Evolutionary conservation across 2,888 invertebrate species (phyloP).

Genomic region (Copidosoma aretas): DNA sequence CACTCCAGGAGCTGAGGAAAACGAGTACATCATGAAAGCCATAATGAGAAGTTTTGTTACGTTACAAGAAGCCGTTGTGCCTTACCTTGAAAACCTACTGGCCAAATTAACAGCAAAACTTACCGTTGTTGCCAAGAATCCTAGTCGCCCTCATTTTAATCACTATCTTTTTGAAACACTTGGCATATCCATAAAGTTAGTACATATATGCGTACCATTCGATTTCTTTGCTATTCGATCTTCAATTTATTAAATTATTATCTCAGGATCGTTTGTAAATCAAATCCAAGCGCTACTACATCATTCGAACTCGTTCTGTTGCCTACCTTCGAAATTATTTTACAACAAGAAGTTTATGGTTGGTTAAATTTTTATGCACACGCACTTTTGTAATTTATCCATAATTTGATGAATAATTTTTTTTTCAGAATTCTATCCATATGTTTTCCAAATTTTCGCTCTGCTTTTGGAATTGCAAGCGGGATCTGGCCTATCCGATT

Average conservation of each 20-base stretch:
- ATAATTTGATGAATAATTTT: slow-evolving; percentile 26
- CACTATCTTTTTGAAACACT: slow-evolving; percentile 97
- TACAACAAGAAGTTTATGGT: slow-evolving; percentile 94
- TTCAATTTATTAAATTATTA: slow-evolving; percentile 1
- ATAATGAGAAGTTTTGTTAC: slow-evolving; percentile 88
- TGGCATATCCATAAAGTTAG: slow-evolving; percentile 84
- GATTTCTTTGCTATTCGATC: not conserved
- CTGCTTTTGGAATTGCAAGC: slow-evolving; percentile 81
- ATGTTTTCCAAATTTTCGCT: slow-evolving; percentile 96
- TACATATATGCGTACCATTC: slow-evolving; percentile 41
- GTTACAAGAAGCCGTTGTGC: slow-evolving; percentile 81
- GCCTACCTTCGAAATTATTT: slow-evolving; percentile 92
- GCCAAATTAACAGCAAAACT: slow-evolving; percentile 87
- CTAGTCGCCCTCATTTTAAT: slow-evolving; percentile 96
- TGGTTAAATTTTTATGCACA: slow-evolving; percentile 25
- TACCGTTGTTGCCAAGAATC: slow-evolving; percentile 85
- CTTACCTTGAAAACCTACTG: slow-evolving; percentile 80
- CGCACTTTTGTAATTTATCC: slow-evolving; percentile 3
- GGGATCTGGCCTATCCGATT: slow-evolving; percentile 72
- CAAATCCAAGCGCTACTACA: slow-evolving; percentile 78
- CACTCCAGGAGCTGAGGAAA: slow-evolving; percentile 81
- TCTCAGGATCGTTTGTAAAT: slow-evolving; percentile 81
- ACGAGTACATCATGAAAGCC: slow-evolving; percentile 98
- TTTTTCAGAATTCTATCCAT: slow-evolving; percentile 91
- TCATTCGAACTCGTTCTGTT: slow-evolving; percentile 93